Evolutionary conservation across 2,797 vertebrate genomes (phyloP), one percentile per base, ranked within the genome.

Genomic region (Phataginus tetradactyla): DNA sequence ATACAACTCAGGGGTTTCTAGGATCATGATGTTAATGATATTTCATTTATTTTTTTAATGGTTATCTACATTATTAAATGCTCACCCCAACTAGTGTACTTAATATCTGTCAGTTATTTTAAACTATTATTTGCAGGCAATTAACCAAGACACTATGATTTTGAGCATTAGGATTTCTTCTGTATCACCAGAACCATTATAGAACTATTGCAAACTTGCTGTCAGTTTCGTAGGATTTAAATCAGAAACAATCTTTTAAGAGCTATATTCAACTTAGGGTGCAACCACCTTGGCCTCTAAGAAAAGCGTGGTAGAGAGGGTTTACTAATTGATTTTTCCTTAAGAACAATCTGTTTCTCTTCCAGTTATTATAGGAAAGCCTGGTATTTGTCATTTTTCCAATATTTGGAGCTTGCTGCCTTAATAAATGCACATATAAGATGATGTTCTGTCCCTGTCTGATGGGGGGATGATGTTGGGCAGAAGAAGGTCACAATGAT

Each of bases 401-500:
- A 95, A 90, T 95, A 97, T 97, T 95, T 91, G 94, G 96, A 91
- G 91, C 85, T 95, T 96, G 95, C 96, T 97, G 37, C 97, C 93
- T 97, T 98, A 98, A 98, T 97, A 98, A 98, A 98, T 98, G 97
- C 97, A 98, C 96, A 91, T 97, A 97, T 98, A 97, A 95, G 97
- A 98, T 97, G 97, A 89, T 96, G 84, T 94, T 98, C 97, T 90
- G 94, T 96, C 96, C 94, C 85, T 94, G 64, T 96, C 97, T 97
- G 98, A 92, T 97, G 98, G 98, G 96, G 90, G 53, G 89, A 63
- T 94, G 95, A 98, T 87, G 89, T 95, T 96, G 98, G 97, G 97
- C 95, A 98, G 98, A 98, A 96, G 98, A 98, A 98, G 98, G 98
- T 99, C 97, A 97, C 98, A 92, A 83, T 96, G 98, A 98, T 98